phyloP scores from a whole-genome alignment of 2,888 invertebrate species.

The Eupithecia subfuscata region DNA sequence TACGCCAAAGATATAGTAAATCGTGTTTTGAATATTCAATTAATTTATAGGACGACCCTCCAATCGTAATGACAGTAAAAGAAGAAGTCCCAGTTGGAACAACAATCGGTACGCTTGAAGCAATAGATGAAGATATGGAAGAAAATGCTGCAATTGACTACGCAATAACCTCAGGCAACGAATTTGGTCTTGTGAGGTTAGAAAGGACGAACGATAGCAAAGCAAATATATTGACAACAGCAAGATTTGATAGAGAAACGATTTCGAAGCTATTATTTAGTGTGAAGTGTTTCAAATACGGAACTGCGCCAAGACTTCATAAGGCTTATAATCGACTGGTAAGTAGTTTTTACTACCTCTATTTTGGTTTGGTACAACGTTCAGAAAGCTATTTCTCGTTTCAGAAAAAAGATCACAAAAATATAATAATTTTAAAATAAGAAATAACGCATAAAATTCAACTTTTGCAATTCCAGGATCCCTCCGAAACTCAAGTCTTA shows the following conservation, averaged over 20 bases:
- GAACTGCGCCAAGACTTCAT: slow-evolving; percentile 67
- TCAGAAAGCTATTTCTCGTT: too few species aligned
- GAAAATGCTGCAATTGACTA: slow-evolving; percentile 91
- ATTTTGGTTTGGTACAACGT: too few species aligned
- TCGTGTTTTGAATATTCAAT: not conserved
- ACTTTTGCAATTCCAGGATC: slow-evolving; percentile 79
- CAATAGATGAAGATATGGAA: slow-evolving; percentile 89
- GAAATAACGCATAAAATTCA: not conserved
- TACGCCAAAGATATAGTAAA: not conserved
- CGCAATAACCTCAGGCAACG: slow-evolving; percentile 89
- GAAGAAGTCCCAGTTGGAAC: slow-evolving; percentile 88
- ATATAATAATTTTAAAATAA: not conserved
- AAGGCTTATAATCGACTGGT: slow-evolving; percentile 86
- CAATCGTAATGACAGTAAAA: slow-evolving; percentile 84
- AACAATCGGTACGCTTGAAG: slow-evolving; percentile 87
- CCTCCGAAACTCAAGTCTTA: slow-evolving; percentile 87
- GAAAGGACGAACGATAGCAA: slow-evolving; percentile 86
- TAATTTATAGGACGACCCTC: slow-evolving; percentile 84
- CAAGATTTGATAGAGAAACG: slow-evolving; percentile 87
- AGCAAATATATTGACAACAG: slow-evolving; percentile 85
- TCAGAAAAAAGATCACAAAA: too few species aligned
- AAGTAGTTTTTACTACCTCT: slow-evolving; percentile 44
- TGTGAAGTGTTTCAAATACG: slow-evolving; percentile 87
- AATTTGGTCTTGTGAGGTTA: slow-evolving; percentile 85
- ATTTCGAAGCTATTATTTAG: slow-evolving; percentile 84